A percentile compares a stretch with the other conserved stretches of the same genome.
Conservation (phyloP, 2,888 invertebrate genomes). For the Hemaris fuciformis region DNA sequence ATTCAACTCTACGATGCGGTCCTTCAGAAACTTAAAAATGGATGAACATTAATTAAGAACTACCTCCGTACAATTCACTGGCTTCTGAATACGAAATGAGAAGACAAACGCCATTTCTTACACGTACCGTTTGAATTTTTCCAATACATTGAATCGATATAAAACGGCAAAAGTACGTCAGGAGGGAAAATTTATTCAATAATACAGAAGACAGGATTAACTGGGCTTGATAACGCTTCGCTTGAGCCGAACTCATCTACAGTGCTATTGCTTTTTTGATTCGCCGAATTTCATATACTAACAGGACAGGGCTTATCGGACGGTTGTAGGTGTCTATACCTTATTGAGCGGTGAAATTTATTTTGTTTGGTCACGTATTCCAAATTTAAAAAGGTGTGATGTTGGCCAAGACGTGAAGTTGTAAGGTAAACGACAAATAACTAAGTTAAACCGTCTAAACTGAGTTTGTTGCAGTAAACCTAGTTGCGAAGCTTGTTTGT, state of each 20-base stretch:
- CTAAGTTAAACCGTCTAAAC: slow-evolving; percentile 47
- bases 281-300: slow-evolving; percentile 52
- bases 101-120: slow-evolving; percentile 28
- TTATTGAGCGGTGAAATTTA: slow-evolving; percentile 34
- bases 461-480: slow-evolving; percentile 59
- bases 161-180: slow-evolving; percentile 56
- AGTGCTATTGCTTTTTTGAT: slow-evolving; percentile 61
- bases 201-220: slow-evolving; percentile 72
- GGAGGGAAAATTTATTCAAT: slow-evolving; percentile 70
- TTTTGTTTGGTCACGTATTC: slow-evolving; percentile 29
- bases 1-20: not conserved
- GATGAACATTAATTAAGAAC: not conserved
- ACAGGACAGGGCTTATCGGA: slow-evolving; percentile 38
- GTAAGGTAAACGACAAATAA: slow-evolving; percentile 48
- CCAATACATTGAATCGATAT: slow-evolving; percentile 54
- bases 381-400: slow-evolving; percentile 23
- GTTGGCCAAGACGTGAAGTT: slow-evolving; percentile 1
- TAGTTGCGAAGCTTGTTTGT: slow-evolving; percentile 56
- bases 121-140: slow-evolving; percentile 46
- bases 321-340: slow-evolving; percentile 33
- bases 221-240: slow-evolving; percentile 67
- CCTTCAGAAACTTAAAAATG: not conserved
- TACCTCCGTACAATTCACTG: slow-evolving; percentile 21
- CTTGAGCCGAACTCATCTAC: slow-evolving; percentile 63
- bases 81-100: slow-evolving; percentile 28